Percentiles rank a stretch among this genome's conserved stretches.
Conservation (phyloP, 1,140 invertebrate genomes). For the Hestina assimilis region DNA sequence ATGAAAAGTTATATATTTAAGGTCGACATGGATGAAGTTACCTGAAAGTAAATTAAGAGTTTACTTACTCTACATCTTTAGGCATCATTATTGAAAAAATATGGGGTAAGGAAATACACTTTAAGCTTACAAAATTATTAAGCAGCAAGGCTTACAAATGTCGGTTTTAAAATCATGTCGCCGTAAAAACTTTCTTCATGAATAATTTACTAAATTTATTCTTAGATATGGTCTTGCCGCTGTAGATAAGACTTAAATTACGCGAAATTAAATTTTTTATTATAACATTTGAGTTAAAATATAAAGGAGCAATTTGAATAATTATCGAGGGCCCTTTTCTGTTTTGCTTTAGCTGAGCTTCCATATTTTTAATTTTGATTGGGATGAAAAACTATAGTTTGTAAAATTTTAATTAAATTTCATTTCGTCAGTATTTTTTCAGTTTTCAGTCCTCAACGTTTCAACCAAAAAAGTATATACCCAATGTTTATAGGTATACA, state of each 20-base stretch:
- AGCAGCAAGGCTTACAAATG: slow-evolving; percentile 62
- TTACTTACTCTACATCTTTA: too few relatives aligned
- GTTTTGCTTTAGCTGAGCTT: slow-evolving; percentile 34
- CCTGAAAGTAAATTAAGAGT: too few relatives aligned
- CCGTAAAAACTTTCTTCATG: slow-evolving; percentile 75
- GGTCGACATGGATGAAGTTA: too few relatives aligned
- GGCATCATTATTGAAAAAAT: background rate
- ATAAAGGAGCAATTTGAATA: slow-evolving; percentile 57
- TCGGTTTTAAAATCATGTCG: slow-evolving; percentile 73
- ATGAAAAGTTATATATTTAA: too few relatives aligned
- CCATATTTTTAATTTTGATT: slow-evolving; percentile 12
- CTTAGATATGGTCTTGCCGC: slow-evolving; percentile 68
- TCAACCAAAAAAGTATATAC: too few relatives aligned
- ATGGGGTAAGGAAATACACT: slow-evolving; percentile 20
- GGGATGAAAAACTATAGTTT: too few relatives aligned
- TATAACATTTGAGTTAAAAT: slow-evolving; percentile 59
- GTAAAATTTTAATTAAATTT: too few relatives aligned
- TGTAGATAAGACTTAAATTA: slow-evolving; percentile 72
- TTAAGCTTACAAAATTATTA: slow-evolving; percentile 19
- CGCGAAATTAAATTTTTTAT: slow-evolving; percentile 65
- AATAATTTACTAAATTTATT: slow-evolving; percentile 75
- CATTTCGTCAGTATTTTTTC: too few relatives aligned
- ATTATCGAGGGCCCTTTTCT: slow-evolving; percentile 43
- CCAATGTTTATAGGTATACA: too few relatives aligned
- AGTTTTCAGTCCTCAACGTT: too few relatives aligned